Evolutionary conservation across 2,797 vertebrate genomes (phyloP).

Genomic region (Chaetodon trifasciatus): DNA sequence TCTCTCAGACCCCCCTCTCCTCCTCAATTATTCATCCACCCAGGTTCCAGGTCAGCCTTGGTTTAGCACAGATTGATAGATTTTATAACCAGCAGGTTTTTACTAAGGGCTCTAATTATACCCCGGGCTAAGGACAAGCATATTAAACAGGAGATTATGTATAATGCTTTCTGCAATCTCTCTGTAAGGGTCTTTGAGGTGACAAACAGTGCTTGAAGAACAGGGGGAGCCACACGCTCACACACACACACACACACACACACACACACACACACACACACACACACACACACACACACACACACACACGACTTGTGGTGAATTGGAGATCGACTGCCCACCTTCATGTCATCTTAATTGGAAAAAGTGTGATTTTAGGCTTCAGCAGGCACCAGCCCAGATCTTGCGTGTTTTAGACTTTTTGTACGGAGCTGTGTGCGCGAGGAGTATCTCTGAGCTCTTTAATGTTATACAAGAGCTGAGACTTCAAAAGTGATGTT

Average conservation of each 20-base stretch:
- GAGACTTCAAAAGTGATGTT: background rate
- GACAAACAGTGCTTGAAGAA: constrained; percentile 36
- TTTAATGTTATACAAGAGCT: constrained; percentile 14
- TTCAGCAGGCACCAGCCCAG: constrained; percentile 10
- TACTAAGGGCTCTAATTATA: constrained; percentile 66
- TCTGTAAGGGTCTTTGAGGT: constrained; percentile 55
- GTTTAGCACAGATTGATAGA: constrained; percentile 69
- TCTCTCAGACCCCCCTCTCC: constrained; percentile 37
- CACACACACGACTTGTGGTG: constrained; percentile 20
- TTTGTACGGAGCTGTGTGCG: constrained; percentile 2
- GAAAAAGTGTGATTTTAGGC: constrained; percentile 21
- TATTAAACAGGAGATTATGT: constrained; percentile 68
- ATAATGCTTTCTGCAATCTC: constrained; percentile 50
- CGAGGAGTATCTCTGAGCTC: background rate
- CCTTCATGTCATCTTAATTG: constrained; percentile 33
- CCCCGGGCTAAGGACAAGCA: constrained; percentile 38
- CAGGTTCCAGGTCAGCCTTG: constrained; percentile 62
- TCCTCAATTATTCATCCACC: constrained; percentile 63
- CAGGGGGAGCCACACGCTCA: background rate
- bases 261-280: background rate
- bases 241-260: background rate
- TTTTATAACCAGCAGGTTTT: constrained; percentile 66
- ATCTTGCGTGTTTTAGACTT: constrained; percentile 3
- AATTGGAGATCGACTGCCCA: constrained; percentile 18
- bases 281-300: background rate